Conservation (phyloP, 2,113 vertebrate genomes). For the Alligator sinensis region DNA sequence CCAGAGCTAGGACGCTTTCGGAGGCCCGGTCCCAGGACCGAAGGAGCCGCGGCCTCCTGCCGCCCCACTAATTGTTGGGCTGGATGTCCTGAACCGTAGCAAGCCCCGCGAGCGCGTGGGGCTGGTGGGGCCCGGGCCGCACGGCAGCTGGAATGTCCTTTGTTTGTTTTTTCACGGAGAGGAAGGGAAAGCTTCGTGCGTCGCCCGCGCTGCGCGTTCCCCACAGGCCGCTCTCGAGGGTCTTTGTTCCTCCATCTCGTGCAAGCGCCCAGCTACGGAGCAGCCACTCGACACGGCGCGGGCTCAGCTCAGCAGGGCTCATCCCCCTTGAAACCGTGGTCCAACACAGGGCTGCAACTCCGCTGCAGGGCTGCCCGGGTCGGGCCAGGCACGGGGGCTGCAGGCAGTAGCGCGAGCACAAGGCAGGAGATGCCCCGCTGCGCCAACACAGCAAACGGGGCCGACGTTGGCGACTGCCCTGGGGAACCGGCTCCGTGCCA, state of each 20-base stretch:
- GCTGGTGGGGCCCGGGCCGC: neutral
- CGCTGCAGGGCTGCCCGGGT: too few species aligned
- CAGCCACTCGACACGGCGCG: too few species aligned
- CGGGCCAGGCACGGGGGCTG: too few species aligned
- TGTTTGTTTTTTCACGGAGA: neutral
- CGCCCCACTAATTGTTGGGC: neutral
- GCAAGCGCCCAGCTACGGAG: neutral
- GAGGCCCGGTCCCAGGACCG: neutral
- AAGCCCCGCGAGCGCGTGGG: neutral
- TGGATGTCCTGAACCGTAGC: neutral
- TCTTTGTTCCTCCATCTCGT: neutral
- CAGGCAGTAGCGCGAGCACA: too few species aligned
- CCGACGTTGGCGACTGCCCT: too few species aligned
- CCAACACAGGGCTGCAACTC: neutral
- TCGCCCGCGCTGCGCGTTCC: neutral
- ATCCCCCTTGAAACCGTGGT: too few species aligned
- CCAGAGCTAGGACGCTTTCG: too few species aligned
- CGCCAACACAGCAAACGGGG: too few species aligned
- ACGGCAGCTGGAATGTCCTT: neutral
- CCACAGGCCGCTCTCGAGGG: neutral
- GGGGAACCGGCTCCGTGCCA: too few species aligned
- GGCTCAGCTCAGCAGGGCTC: too few species aligned
- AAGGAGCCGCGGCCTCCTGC: neutral
- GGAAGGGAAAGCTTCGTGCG: neutral
- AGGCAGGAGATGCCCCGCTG: too few species aligned